These are phyloP conservation scores for Anser brachyrhynchus DNA, from an alignment of 2,113 vertebrate species.

Conservation along the genomic window DNA sequence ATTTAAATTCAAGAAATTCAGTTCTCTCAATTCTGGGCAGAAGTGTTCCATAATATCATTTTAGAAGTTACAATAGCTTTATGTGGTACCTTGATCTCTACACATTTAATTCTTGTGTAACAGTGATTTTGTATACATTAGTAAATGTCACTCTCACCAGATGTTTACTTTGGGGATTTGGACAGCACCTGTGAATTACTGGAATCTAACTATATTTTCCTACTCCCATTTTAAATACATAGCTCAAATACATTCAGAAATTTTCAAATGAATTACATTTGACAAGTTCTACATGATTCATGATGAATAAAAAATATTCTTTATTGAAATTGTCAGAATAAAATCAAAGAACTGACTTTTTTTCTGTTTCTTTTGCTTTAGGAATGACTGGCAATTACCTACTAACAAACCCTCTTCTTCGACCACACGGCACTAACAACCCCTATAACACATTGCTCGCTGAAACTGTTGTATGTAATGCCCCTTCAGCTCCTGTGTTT, in stretches of 20 bases:
- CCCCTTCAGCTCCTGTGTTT: slow-evolving; percentile 98
- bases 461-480: slow-evolving; percentile 99
- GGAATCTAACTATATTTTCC: slow-evolving; percentile 71
- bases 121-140: slow-evolving; percentile 78
- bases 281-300: slow-evolving; percentile 60
- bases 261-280: slow-evolving; percentile 69
- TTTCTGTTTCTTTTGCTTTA: slow-evolving; percentile 91
- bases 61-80: slow-evolving; percentile 70
- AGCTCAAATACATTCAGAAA: slow-evolving; percentile 73
- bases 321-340: slow-evolving; percentile 74
- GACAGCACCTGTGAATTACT: slow-evolving; percentile 79
- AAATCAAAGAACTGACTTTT: slow-evolving; percentile 83
- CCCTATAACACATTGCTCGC: slow-evolving; percentile 99
- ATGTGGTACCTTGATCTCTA: slow-evolving; percentile 68
- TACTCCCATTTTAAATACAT: slow-evolving; percentile 72
- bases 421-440: slow-evolving; percentile 99
- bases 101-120: slow-evolving; percentile 80
- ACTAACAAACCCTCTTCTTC: slow-evolving; percentile 99
- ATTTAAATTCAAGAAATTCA: slow-evolving; percentile 65
- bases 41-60: slow-evolving; percentile 46
- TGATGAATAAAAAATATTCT: slow-evolving; percentile 67
- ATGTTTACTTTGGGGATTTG: slow-evolving; percentile 81
- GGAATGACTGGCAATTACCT: slow-evolving; percentile 99
- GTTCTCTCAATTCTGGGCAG: slow-evolving; percentile 65
- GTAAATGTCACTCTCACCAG: slow-evolving; percentile 81